Base-by-base conservation (phyloP, 2,113 vertebrate species). In the Picathartes gymnocephalus region DNA sequence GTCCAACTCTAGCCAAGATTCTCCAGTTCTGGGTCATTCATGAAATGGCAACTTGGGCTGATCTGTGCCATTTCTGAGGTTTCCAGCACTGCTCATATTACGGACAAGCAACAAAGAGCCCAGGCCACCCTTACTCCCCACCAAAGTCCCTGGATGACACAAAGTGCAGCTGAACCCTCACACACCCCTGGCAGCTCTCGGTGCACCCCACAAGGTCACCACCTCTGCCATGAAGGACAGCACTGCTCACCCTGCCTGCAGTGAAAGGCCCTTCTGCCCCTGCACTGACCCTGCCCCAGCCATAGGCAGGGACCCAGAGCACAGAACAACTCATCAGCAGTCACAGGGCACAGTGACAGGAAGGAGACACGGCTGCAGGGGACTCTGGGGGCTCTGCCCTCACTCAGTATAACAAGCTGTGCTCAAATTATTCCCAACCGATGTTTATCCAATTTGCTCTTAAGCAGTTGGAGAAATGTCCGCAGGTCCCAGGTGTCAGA, bases 291-390 rank as follows among this genome's bases (percentile, higher is more conserved):
- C 50, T 28, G 30, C 53, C 51, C 69, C 54, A 15, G 30, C 3
- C 35, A 10, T 0, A 7, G 48, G 0, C 35, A 54, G 31, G 58
- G 35, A 44, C 22, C 35, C 47, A 0, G 9, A 13, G 82, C 53
- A 7, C 31, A 8, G 31, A 9, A 33, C 50, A 40, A 35, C 53
- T 15, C 3, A 0, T 3, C 5, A 47, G 44, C 5, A 57, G 4
- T 2, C 11, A 7, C 68, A 48, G 30, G 1, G 6, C 60, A 39
- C 0, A 2, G 2, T 0, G 15, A 33, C 18, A 35, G 44, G 6
- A 9, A 9, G 45, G 6, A 25, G 11, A 60, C 7, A 0, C 33
- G 28, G 53, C 40, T 35, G 30, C 10, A 51, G 48, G 45, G 58
- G 54, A 4, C 28, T 30, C 8, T 1, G 13, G 13, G 39, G 57